phyloP scores from a whole-genome alignment of 2,797 vertebrate species.

The Scarus forsteni region DNA sequence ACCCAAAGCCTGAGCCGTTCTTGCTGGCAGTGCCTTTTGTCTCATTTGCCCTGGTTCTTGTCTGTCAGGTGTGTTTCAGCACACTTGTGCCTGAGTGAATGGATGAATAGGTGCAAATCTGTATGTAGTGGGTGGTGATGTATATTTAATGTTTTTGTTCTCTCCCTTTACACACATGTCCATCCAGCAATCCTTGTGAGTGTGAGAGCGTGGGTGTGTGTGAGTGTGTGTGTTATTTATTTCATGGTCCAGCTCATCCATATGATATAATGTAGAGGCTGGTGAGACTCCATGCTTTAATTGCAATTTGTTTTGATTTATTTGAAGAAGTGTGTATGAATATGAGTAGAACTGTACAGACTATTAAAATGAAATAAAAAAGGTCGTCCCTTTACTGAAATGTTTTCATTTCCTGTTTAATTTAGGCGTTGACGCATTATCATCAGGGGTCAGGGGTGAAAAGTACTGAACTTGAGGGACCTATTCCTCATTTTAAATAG shows the following conservation, averaged over 20 bases:
- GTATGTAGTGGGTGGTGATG: constrained; percentile 49
- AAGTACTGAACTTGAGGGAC: not conserved
- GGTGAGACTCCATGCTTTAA: constrained; percentile 74
- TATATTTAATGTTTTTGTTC: constrained; percentile 10
- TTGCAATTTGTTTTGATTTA: constrained; percentile 72
- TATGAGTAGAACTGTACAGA: constrained; percentile 83
- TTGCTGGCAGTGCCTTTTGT: constrained; percentile 87
- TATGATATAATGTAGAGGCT: constrained; percentile 62
- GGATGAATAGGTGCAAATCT: constrained; percentile 58
- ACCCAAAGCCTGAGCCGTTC: constrained; percentile 67
- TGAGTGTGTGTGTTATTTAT: constrained; percentile 80
- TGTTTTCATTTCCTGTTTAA: constrained; percentile 8
- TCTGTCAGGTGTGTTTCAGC: constrained; percentile 53
- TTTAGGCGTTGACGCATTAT: not conserved
- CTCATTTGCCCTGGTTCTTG: constrained; percentile 62
- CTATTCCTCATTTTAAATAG: not conserved
- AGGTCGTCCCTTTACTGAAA: constrained; percentile 69
- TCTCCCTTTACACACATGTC: constrained; percentile 16
- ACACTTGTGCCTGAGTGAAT: constrained; percentile 69
- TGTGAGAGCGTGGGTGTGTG: constrained; percentile 24
- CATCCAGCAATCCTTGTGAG: constrained; percentile 21
- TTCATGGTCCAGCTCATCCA: constrained; percentile 70
- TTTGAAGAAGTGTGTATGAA: constrained; percentile 76
- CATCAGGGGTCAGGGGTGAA: not conserved
- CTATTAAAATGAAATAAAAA: constrained; percentile 80